phyloP scores from a whole-genome alignment of 1,140 invertebrate genomes.

The Papilio helenus region DNA sequence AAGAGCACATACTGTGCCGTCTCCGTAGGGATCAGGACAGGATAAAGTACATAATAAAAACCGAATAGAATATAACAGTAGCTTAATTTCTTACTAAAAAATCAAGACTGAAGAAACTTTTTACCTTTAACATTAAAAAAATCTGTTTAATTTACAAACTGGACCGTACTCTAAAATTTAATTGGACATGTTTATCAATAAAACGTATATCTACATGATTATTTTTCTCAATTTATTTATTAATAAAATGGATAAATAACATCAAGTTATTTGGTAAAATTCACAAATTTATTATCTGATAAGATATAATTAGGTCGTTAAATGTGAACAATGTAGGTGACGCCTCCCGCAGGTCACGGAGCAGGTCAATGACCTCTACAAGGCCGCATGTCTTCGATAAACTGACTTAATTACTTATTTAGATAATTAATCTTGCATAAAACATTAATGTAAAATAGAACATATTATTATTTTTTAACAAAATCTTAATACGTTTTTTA shows the following conservation, averaged over 20 bases:
- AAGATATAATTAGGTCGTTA: neutral
- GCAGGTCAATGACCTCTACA: slow-evolving; percentile 6
- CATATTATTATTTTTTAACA: neutral
- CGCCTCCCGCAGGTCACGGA: neutral
- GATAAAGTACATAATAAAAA: too few species aligned
- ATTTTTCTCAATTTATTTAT: neutral
- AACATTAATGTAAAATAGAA: neutral
- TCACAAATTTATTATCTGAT: neutral
- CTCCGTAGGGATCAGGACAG: too few species aligned
- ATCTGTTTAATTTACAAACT: neutral
- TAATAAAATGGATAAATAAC: neutral
- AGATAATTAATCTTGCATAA: neutral
- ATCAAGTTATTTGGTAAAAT: neutral
- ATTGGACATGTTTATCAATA: neutral
- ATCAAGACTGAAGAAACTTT: neutral
- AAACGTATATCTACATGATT: neutral
- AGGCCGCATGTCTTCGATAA: neutral
- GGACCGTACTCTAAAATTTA: neutral
- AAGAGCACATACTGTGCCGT: too few species aligned
- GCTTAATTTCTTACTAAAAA: neutral
- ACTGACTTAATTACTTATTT: neutral
- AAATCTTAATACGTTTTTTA: neutral
- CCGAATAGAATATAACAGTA: neutral
- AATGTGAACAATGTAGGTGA: slow-evolving; percentile 12
- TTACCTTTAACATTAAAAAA: neutral